Base-by-base conservation (phyloP, 2,888 invertebrate species). In the Patella caerulea region DNA sequence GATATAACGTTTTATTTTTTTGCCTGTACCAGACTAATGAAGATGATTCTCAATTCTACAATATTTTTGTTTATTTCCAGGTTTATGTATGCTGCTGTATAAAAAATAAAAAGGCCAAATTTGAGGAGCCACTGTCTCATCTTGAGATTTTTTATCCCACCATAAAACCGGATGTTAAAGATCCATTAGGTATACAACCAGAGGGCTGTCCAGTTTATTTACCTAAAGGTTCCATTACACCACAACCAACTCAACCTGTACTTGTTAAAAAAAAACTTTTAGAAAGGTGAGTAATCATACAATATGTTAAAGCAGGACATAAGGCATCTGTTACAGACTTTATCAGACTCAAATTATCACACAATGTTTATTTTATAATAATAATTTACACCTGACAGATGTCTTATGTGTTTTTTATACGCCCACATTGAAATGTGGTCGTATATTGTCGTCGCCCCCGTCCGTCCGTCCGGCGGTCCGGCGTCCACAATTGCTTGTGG, bases 261-360 rank as follows among this genome's bases (percentile, higher is more conserved):
- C 80, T 87, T 69, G 81, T 88, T 72, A 88, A 87, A 80, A 89
- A 88, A 77, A 89, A 89, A 19, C 82, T 90, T n/a, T 84, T 90
- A 52, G 90, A 90, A 83, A 90, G 90, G 90, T 90, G 71, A 29
- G 73, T 76, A 45, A 45, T 45, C 34, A 7, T 45, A 2, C 34
- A 34, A 34, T 34, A 34, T 34, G 4, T 4, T 34, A 2, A 2
- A 34, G 34, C 34, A 2, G 34, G 34, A 34, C 2, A 3, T 2
- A 34, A 34, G 2, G 34, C 34, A 4, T 45, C 34, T 45, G 5
- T 45, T 5, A 5, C 34, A 45, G 34, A 45, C 34, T 45, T 45
- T 45, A 5, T 45, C 45, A 45, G 45, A 45, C 45, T 1, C 45
- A 45, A 45, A 45, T 9, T 45, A 45, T 45, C 45, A 45, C 29